Evolutionary conservation across 2,113 vertebrate species (phyloP), one percentile per base, ranked within the genome.

Genomic region (Perca flavescens): DNA sequence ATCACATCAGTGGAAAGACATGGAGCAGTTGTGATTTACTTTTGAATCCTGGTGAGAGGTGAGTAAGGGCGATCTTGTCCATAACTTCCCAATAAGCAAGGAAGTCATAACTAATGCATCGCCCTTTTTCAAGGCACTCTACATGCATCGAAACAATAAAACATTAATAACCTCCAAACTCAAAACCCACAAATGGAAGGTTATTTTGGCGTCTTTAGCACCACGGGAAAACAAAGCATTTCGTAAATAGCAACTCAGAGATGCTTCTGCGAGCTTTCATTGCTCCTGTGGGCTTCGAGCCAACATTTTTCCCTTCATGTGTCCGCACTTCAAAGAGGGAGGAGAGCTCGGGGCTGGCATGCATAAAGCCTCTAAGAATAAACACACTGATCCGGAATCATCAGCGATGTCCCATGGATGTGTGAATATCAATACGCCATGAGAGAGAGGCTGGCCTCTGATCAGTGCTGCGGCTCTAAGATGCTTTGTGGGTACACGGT

Each of bases 61-160:
- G 64, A 88, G 31, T 71, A 36, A 75, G 64, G 64, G 66, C 66
- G 65, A 85, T 79, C 25, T 76, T 21, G 43, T 61, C 57, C 52
- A 21, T 63, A 60, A 76, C 78, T 61, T 72, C n/a, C 75, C 46
- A 60, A 63, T 68, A 87, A 83, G 43, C 36, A 46, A 68, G 78
- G 46, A 87, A 67, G 88, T 90, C 74, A 90, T 94, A 28, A 92
- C 68, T 93, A 89, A 92, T 93, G 76, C 84, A 93, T 89, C 17
- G 1, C 11, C 54, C 57, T 53, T 17, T 76, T 86, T 62, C 25
- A 17, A 25, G 54, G 63, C 70, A 49, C 75, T 87, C 54, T 17
- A 31, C 17, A 25, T 74, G 68, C 50, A 89, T 70, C 46, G 22
- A 91, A 85, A 92, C 76, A 88, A 91, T 93, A 73, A 94, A 93